Evolutionary conservation across 2,113 vertebrate genomes (phyloP), one percentile per base, ranked within the genome.

Genomic region (Pionites leucogaster): DNA sequence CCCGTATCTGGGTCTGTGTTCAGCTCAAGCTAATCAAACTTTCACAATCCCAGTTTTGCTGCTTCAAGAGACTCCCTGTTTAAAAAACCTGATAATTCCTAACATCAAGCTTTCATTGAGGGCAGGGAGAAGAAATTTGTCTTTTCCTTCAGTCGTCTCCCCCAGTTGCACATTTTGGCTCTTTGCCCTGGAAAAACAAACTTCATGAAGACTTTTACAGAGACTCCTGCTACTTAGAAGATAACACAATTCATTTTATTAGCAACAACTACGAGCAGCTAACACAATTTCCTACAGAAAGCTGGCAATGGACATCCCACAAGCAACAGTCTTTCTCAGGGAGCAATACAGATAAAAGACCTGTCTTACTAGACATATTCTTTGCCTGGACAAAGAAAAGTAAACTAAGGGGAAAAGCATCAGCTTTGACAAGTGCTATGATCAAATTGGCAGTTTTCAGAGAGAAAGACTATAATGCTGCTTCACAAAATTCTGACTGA

Each of bases 401-500:
- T 29, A 46, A 94, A 39, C 12, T 33, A 15, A 14, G 3, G 13
- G 17, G 4, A 15, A 27, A 41, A 24, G 12, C 17, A n/a, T 1
- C 18, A 49, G n/a, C 83, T 96, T 86, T 68, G 65, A 86, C 39
- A 93, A 82, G 25, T 47, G 46, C 46, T 67, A 3, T 78, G 57
- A 39, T 84, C 86, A 84, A 70, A 79, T 52, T 79, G 27, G 8
- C 47, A 75, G 42, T 44, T 93, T 90, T 75, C 80, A 52, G 72
- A 82, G 42, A 63, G 69, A 67, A 93, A 93, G 37, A 70, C 59
- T 70, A 13, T 23, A 68, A 84, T 50, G 17, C 16, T 63, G 8
- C 60, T 71, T 88, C 88, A 67, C 82, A 77, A 69, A 93, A 77
- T 83, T 92, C 60, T 89, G 63, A 78, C 71, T 81, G 76, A 78